phyloP scores from a whole-genome alignment of 2,888 invertebrate species.

The Herminia tarsipennalis region DNA sequence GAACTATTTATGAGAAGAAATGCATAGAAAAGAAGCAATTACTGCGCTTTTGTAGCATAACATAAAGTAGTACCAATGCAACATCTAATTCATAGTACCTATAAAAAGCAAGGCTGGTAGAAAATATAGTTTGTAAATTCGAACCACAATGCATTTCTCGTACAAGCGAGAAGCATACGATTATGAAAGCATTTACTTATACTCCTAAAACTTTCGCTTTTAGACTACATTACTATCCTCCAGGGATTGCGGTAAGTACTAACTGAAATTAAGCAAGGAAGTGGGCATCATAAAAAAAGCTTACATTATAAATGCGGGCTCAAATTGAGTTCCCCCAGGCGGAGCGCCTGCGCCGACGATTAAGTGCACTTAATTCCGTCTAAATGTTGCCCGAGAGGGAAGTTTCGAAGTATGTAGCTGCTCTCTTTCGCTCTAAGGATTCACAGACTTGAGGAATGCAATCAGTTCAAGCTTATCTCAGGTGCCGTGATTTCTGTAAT shows the following conservation, averaged over 20 bases:
- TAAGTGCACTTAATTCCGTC: conserved; percentile 80
- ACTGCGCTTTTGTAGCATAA: no score
- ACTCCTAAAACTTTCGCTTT: background rate
- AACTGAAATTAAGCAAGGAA: conserved; percentile 58
- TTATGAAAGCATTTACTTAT: no score
- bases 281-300: conserved; percentile 57
- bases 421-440: conserved; percentile 35
- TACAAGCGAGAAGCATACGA: no score
- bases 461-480: conserved; percentile 29
- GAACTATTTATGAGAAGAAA: no score
- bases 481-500: conserved; percentile 22
- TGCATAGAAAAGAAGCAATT: no score
- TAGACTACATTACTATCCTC: conserved; percentile 4
- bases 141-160: no score
- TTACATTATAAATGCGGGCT: conserved; percentile 65
- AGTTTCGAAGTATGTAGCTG: conserved; percentile 56
- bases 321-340: conserved; percentile 67
- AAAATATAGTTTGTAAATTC: no score
- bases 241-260: conserved; percentile 43
- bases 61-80: no score
- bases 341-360: conserved; percentile 72
- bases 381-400: conserved; percentile 75
- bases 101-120: no score
- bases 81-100: no score
- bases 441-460: conserved; percentile 32